Conservation (phyloP, 2,113 vertebrate genomes). For the Paradisaea rubra region DNA sequence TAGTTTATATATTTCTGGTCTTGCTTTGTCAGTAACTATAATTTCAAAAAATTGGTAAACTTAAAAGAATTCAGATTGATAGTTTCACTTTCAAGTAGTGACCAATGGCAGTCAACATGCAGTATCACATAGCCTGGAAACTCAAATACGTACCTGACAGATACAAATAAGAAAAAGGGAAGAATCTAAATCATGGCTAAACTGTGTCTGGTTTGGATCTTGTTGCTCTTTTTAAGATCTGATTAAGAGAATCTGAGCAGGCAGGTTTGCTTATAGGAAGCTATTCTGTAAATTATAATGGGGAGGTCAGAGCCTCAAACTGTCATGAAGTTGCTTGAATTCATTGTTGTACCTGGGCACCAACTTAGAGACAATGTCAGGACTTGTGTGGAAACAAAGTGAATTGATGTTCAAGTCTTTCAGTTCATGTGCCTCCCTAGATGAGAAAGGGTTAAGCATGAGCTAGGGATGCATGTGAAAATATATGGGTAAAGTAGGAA, state of each 20-base stretch:
- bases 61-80: neutral
- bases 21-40: neutral
- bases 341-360: neutral
- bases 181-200: neutral
- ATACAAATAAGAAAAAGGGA: neutral
- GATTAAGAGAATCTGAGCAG: neutral
- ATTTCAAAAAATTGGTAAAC: neutral
- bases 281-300: neutral
- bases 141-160: neutral
- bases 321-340: neutral
- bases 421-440: neutral
- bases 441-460: slow-evolving; percentile 32
- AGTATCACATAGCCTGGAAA: neutral
- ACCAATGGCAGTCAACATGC: neutral
- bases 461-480: slow-evolving; percentile 36
- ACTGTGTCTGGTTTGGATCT: neutral
- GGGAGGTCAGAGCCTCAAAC: neutral
- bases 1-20: neutral
- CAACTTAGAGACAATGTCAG: neutral
- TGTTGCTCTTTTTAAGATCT: neutral
- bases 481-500: slow-evolving; percentile 16
- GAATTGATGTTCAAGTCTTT: neutral
- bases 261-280: neutral
- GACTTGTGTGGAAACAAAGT: neutral
- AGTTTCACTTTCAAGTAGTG: neutral